These are phyloP conservation scores for Lepidurus couesii DNA, from an alignment of 1,140 invertebrate genomes.

Conservation along the genomic window DNA sequence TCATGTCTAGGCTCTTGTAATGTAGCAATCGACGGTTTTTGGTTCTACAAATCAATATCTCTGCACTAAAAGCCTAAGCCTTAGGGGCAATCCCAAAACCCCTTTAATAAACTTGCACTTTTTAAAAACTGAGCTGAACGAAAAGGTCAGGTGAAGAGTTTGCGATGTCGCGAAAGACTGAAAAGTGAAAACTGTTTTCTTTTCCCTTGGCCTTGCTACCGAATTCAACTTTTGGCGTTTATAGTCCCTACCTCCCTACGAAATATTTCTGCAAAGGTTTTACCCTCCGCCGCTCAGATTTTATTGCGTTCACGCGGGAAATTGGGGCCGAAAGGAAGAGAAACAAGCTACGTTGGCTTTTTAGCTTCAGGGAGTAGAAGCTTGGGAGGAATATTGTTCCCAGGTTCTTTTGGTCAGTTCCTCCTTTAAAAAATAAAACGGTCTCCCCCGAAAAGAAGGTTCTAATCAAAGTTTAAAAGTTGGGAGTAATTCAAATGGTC, in stretches of 20 bases:
- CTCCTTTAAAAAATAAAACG: background rate
- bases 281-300: background rate
- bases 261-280: background rate
- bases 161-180: too few species aligned
- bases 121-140: too few species aligned
- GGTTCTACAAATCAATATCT: background rate
- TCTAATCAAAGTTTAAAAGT: background rate
- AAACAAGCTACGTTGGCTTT: background rate
- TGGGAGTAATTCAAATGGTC: background rate
- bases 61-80: background rate
- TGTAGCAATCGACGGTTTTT: background rate
- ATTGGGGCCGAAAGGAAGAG: background rate
- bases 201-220: too few species aligned
- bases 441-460: background rate
- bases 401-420: background rate
- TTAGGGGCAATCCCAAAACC: too few species aligned
- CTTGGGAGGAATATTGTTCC: background rate
- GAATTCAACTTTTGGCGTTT: background rate
- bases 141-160: too few species aligned
- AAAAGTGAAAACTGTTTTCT: too few species aligned
- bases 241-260: background rate
- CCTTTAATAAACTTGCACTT: too few species aligned
- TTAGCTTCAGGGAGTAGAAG: background rate
- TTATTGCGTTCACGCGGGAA: background rate
- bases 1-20: background rate